Base-by-base conservation (phyloP, 2,113 vertebrate species). In the Microcebus tavaratra region DNA sequence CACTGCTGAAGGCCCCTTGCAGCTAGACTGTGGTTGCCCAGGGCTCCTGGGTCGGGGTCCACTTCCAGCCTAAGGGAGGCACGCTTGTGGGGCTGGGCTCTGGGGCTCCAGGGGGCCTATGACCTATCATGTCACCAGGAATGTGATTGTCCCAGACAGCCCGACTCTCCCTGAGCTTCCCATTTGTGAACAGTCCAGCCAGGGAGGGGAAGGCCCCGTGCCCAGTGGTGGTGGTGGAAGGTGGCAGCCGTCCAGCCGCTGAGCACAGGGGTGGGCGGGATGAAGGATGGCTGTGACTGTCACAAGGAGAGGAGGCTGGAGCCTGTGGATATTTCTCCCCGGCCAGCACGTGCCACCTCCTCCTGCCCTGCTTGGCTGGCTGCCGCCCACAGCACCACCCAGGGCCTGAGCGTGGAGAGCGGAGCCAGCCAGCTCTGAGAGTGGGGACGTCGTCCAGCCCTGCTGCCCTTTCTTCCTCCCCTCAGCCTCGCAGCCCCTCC, bases 331-430 rank as follows among this genome's bases (percentile, higher is more conserved):
- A 1, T 20, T n/a, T 42, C 63, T 42, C 39, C 9, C 29, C 17
- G 34, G 13, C 21, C 5, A 1, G 73, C 18, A 6, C 63, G 25
- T 0, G 8, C 14, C 21, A 3, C 39, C n/a, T 21, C 50, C 72
- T 78, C 27, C 68, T 12, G 45, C 21, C 42, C 78, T 82, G 31
- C 55, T 15, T 11, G 42, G 42, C 73, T 8, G 1, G 17, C 25
- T 13, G 17, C 76, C 1, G 0, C 59, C 2, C 36, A 15, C 13
- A 1, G 31, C 76, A 0, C 9, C 11, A 23, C 78, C 61, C 17
- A 5, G 29, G 14, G 18, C 70, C n/a, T 48, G 36, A 70, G 79
- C 65, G 6, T 4, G 6, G 0, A 31, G 1, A 5, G 65, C 14
- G 29, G 27, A 25, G 9, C 13, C 14, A 2, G 9, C 5, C 29